Evolutionary conservation across 2,888 invertebrate genomes (phyloP), one percentile per base, ranked within the genome.

Genomic region (Caenorhabditis afra): DNA sequence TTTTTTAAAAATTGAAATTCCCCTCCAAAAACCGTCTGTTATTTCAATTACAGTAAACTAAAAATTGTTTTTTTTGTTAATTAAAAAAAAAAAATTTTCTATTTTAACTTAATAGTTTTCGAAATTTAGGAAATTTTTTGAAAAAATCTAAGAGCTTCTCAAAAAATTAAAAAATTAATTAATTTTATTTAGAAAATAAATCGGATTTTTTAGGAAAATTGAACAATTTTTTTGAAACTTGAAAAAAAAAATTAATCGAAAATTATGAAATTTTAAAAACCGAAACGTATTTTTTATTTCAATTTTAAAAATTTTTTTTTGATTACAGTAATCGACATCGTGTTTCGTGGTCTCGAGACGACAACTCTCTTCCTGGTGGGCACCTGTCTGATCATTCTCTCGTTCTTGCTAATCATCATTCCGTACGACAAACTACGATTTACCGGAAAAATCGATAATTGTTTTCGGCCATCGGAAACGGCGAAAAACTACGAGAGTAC

Each of bases 341-440:
- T 86, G 1, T 83, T 83, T 76, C 81, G 84, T 2, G 47, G 55
- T 16, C 74, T 84, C 10, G 57, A 78, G 8, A 44, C 70, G 1
- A 71, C 81, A 3, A 16, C 67, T 4, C 66, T 75, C 22, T 84
- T 84, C 70, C 44, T 79, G 23, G 45, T 73, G 11, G 86, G 86
- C 0, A 82, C 86, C 0, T 23, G 52, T 50, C 74, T 85, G 8
- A 81, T 86, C 45, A 67, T 81, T 47, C n/a, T 82, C 20, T 85
- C 84, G 7, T 85, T 83, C 61, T 12, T 85, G 12, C 79, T 86
- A 8, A 82, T 85, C 45, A 81, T 86, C 37, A 79, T 86, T 50
- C 85, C 85, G 0, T 74, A 74, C 29, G 74, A 74, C 37, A 74
- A 74, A 29, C 14, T 61, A 8, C 12, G 39, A 14, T 20, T 16